These are phyloP conservation scores for Tenthredo notha DNA, from an alignment of 2,888 invertebrate species.

Conservation along the genomic window DNA sequence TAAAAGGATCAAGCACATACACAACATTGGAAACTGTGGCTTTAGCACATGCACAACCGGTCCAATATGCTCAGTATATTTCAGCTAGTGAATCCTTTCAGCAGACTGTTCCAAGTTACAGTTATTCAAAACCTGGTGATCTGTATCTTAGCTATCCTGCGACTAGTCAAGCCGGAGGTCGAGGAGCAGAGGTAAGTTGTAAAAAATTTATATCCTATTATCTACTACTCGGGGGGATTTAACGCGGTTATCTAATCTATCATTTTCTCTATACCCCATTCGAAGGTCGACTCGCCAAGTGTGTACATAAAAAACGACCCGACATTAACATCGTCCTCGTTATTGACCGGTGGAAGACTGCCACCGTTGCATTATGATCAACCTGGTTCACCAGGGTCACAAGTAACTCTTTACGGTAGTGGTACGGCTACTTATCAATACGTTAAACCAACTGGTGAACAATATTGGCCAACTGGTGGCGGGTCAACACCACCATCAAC, in stretches of 20 bases:
- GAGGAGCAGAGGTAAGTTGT: conserved; percentile 69
- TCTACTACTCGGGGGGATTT: background rate
- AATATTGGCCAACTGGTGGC: conserved; percentile 66
- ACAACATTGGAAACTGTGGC: conserved; percentile 85
- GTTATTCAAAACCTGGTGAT: conserved; percentile 72
- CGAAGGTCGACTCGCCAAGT: conserved; percentile 77
- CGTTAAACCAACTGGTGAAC: conserved; percentile 78
- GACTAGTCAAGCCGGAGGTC: conserved; percentile 65
- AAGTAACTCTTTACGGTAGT: conserved; percentile 82
- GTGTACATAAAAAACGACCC: conserved; percentile 85
- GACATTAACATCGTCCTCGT: conserved; percentile 84
- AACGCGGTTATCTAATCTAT: background rate
- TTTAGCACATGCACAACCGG: conserved; percentile 77
- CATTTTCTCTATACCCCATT: conserved; percentile 18
- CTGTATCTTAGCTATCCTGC: conserved; percentile 69
- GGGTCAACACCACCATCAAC: conserved; percentile 66
- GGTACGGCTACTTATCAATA: conserved; percentile 81
- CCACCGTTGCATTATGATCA: conserved; percentile 81
- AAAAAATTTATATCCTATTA: background rate
- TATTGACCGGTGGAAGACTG: conserved; percentile 77
- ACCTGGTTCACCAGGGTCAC: conserved; percentile 81
- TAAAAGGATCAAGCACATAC: conserved; percentile 79
- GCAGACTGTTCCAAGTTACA: conserved; percentile 67
- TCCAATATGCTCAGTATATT: conserved; percentile 74
- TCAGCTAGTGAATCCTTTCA: conserved; percentile 69